A percentile compares a stretch with the other conserved stretches of the same genome.
These are phyloP conservation scores for Podarcis raffonei DNA, from an alignment of 2,113 vertebrate species.

Conservation along the genomic window DNA sequence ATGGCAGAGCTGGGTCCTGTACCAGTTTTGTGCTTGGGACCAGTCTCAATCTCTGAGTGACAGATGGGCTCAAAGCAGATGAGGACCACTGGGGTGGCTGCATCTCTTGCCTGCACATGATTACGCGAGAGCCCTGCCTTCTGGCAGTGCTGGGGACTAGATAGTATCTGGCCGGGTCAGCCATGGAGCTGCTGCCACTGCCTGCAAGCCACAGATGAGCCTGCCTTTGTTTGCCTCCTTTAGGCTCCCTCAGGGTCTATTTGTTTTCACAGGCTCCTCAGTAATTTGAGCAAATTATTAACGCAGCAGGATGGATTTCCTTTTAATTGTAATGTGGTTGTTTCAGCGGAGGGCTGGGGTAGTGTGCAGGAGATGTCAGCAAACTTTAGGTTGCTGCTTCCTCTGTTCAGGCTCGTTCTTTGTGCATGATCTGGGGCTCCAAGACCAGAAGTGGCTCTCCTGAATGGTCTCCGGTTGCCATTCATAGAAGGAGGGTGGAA, in stretches of 20 bases:
- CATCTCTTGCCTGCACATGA: background rate
- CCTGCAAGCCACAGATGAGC: background rate
- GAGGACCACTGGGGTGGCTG: background rate
- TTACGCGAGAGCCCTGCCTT: background rate
- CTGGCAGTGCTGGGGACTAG: background rate
- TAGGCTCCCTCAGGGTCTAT: slow-evolving; percentile 30
- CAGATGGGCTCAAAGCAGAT: no score
- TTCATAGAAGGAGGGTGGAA: background rate
- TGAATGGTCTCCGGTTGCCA: background rate
- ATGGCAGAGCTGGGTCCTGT: background rate
- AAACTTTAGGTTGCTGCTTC: background rate
- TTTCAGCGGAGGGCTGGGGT: background rate
- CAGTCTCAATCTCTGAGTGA: background rate
- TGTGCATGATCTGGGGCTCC: background rate
- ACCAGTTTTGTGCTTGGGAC: background rate
- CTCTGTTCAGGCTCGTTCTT: rapidly evolving
- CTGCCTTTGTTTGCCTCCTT: background rate
- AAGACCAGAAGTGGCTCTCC: background rate
- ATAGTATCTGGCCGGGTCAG: no score
- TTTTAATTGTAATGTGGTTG: slow-evolving; percentile 58
- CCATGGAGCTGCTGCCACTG: rapidly evolving
- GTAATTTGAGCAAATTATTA: slow-evolving; percentile 66
- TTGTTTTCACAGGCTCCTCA: slow-evolving; percentile 55
- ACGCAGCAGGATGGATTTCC: slow-evolving; percentile 58
- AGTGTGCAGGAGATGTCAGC: background rate